These are phyloP conservation scores for Xanthorhoe designata DNA, from an alignment of 2,888 invertebrate genomes.

Conservation along the genomic window DNA sequence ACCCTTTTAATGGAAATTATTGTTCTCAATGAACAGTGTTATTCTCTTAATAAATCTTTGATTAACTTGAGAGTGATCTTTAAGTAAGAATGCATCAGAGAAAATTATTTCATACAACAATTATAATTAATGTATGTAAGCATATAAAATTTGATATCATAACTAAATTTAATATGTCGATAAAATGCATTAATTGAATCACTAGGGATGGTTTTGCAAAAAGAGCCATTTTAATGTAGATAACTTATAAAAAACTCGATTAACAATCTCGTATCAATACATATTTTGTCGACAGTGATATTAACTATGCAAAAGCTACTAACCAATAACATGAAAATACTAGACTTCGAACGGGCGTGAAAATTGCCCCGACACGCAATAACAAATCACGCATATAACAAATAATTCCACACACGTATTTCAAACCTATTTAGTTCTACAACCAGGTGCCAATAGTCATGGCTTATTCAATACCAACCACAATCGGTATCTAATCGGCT, in stretches of 20 bases:
- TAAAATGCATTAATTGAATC: too few species aligned
- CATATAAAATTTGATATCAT: too few species aligned
- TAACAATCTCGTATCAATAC: background rate
- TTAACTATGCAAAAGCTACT: background rate
- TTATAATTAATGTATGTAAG: too few species aligned
- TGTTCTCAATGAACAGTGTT: background rate
- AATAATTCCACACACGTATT: slow-evolving; percentile 11
- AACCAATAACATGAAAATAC: background rate
- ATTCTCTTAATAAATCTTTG: background rate
- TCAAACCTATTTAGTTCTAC: slow-evolving; percentile 25
- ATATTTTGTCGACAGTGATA: background rate
- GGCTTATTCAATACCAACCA: slow-evolving; percentile 32
- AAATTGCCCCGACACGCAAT: slow-evolving; percentile 6
- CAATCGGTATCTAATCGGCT: slow-evolving; percentile 32
- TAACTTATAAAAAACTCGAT: too few species aligned
- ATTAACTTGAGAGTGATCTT: too few species aligned
- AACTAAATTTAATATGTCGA: too few species aligned
- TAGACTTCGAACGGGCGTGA: background rate
- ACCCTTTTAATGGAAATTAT: background rate
- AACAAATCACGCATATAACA: slow-evolving; percentile 1
- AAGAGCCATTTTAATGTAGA: too few species aligned
- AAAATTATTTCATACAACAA: too few species aligned
- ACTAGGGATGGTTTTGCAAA: too few species aligned
- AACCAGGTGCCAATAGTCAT: slow-evolving; percentile 39
- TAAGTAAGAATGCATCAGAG: too few species aligned